Evolutionary conservation across 2,888 invertebrate genomes (phyloP), one percentile per base, ranked within the genome.

Genomic region (Ceraclea dissimilis): DNA sequence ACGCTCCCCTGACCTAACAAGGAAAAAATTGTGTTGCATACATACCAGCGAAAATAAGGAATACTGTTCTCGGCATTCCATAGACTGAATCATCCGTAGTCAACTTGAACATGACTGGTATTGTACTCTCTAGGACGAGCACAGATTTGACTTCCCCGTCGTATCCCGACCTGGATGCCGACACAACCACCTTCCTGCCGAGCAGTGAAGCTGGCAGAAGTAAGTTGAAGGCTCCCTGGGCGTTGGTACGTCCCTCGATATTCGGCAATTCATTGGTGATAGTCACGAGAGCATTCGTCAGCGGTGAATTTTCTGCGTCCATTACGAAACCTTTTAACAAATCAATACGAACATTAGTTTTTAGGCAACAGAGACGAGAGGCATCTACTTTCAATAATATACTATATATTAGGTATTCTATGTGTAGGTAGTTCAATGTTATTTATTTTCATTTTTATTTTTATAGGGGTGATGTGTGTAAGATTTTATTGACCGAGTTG

Each of bases 1-100:
- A n/a, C n/a, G n/a, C n/a, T n/a, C n/a, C n/a, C n/a, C n/a, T n/a
- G n/a, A n/a, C n/a, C n/a, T n/a, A n/a, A n/a, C n/a, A n/a, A n/a
- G n/a, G n/a, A n/a, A n/a, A n/a, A 26, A 19, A 46, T 19, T 46
- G 11, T 11, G 8, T n/a, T n/a, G 18, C 5, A 11, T 46, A 46
- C 71, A 68, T 66, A 82, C 90, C 89, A 63, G 85, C 77, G 10
- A 89, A 67, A 66, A 89, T 79, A 31, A 91, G 82, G 68, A 93
- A 92, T 1, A 85, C 77, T 19, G 89, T 74, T 22, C 91, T 74
- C 0, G 91, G 88, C 74, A 92, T 72, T 0, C 91, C 91, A 63
- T 87, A 73, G 16, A 90, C 80, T 58, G 75, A 78, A 62, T 85
- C 84, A 64, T 90, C 84, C 11, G 75, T 74, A 48, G 79, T 78